These are phyloP conservation scores for Leuciscus idus DNA, from an alignment of 2,113 vertebrate genomes.

Conservation along the genomic window DNA sequence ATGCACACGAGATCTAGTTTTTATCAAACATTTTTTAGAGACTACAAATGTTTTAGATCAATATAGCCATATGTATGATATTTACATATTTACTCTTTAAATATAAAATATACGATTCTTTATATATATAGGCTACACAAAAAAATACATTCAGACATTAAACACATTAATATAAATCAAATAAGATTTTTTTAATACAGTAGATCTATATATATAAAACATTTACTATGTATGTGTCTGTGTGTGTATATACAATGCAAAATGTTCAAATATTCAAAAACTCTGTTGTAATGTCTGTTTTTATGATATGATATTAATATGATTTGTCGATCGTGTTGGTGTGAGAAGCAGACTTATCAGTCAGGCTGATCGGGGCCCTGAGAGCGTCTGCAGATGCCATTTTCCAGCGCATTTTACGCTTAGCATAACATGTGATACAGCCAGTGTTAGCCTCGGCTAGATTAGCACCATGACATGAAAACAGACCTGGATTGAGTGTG, in stretches of 20 bases:
- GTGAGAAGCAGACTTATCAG: slow-evolving; percentile 12
- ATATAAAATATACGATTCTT: no score
- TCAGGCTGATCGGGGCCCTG: slow-evolving; percentile 14
- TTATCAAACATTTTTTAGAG: neutral
- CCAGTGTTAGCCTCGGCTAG: slow-evolving; percentile 45
- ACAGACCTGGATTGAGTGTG: slow-evolving; percentile 49
- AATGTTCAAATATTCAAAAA: neutral
- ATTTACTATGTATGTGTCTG: neutral
- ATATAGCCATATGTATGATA: neutral
- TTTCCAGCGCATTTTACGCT: slow-evolving; percentile 57
- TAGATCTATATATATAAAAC: neutral
- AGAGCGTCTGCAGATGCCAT: slow-evolving; percentile 37
- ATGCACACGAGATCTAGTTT: neutral
- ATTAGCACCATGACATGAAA: slow-evolving; percentile 30
- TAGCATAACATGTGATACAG: slow-evolving; percentile 50
- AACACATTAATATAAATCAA: no score
- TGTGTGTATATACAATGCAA: neutral
- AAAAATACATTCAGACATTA: no score
- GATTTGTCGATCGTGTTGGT: no score
- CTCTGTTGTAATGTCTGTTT: neutral
- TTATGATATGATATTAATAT: neutral
- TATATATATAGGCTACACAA: no score
- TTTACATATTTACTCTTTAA: no score
- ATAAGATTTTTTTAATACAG: no score
- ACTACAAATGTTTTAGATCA: neutral